Conservation (phyloP, 2,888 invertebrate genomes). For the Danaus chrysippus region DNA sequence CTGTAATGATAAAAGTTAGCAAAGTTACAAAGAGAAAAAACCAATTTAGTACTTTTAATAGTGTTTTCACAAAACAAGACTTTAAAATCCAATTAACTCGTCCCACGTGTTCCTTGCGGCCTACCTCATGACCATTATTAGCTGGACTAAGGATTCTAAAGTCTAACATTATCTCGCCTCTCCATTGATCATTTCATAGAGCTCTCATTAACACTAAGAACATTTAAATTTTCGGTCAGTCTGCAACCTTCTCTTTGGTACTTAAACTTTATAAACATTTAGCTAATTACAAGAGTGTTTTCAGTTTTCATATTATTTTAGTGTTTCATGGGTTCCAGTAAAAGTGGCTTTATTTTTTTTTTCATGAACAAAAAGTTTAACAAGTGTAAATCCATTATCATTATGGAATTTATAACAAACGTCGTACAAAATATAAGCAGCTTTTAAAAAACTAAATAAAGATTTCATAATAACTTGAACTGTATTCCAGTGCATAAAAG, state of each 20-base stretch:
- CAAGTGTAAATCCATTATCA: background rate
- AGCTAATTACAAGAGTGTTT: background rate
- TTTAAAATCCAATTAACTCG: conserved; percentile 1
- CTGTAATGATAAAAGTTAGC: too few relatives aligned
- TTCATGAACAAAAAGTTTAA: too few relatives aligned
- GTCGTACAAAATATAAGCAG: background rate
- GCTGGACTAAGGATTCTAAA: background rate
- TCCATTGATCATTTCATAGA: background rate
- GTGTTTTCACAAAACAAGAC: background rate
- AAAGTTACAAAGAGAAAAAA: background rate
- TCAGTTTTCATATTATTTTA: background rate
- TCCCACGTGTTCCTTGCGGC: conserved; percentile 1
- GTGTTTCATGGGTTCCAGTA: too few relatives aligned
- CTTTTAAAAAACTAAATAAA: background rate
- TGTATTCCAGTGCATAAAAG: conserved; percentile 6
- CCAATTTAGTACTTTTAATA: background rate
- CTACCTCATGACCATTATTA: background rate
- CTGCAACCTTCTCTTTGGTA: background rate
- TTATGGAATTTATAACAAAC: background rate
- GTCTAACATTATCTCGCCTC: background rate
- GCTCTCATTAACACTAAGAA: background rate
- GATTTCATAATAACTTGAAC: conserved; percentile 5
- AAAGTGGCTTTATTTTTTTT: too few relatives aligned
- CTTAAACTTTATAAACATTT: background rate
- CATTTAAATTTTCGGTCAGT: background rate